Evolutionary conservation across 2,888 invertebrate genomes (phyloP).

Genomic region (Lordiphosa fenestrarum): DNA sequence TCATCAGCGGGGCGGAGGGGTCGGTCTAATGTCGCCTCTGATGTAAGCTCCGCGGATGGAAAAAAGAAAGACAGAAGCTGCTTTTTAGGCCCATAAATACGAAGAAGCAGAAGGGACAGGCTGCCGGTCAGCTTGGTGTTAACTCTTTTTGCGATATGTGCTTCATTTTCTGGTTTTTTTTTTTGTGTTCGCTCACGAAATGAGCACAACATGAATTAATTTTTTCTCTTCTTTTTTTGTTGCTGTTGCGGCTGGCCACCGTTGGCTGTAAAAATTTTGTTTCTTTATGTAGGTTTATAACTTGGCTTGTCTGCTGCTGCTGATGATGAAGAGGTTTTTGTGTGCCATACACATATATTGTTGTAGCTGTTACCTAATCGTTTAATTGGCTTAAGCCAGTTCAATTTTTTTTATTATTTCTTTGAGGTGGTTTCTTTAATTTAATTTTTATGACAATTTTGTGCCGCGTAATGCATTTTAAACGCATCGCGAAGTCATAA

Average conservation of each 20-base stretch:
- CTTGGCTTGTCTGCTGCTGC: slow-evolving; percentile 36
- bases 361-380: slow-evolving; percentile 75
- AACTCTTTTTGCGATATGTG: slow-evolving; percentile 27
- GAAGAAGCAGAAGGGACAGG: slow-evolving; percentile 14
- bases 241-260: slow-evolving; percentile 33
- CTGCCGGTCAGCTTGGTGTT: slow-evolving; percentile 16
- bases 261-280: slow-evolving; percentile 50
- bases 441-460: slow-evolving; percentile 71
- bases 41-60: slow-evolving; percentile 23
- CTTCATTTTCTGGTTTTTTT: slow-evolving; percentile 22
- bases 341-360: slow-evolving; percentile 36
- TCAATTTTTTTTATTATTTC: slow-evolving; percentile 27
- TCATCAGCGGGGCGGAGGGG: slow-evolving; percentile 10
- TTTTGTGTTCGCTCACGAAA: slow-evolving; percentile 57
- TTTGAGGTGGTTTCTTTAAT: slow-evolving; percentile 51
- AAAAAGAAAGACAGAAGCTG: slow-evolving; percentile 12
- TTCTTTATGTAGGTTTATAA: slow-evolving; percentile 70
- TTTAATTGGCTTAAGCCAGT: slow-evolving; percentile 75
- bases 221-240: slow-evolving; percentile 37
- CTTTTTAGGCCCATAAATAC: slow-evolving; percentile 1
- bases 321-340: slow-evolving; percentile 32
- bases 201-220: slow-evolving; percentile 74
- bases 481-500: slow-evolving; percentile 57
- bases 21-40: slow-evolving; percentile 22
- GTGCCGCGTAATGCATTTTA: slow-evolving; percentile 71